Evolutionary conservation across 2,113 vertebrate species (phyloP).

Genomic region (Plecturocebus donacophilus): DNA sequence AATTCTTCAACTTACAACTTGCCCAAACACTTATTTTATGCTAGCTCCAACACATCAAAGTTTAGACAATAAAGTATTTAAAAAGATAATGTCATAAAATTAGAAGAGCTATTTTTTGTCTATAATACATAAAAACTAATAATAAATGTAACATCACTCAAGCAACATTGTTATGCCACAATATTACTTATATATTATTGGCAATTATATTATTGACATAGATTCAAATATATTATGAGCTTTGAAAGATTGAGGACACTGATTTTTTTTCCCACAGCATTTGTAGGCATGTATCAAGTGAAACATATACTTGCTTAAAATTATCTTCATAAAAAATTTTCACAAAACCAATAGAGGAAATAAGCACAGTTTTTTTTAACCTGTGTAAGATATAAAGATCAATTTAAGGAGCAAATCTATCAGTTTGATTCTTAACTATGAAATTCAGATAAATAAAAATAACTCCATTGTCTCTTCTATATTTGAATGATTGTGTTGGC

Average conservation of each 20-base stretch:
- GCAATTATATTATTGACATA: not conserved
- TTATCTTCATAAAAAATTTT: not conserved
- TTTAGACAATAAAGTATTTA: not conserved
- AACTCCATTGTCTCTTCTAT: not conserved
- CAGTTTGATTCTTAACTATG: not conserved
- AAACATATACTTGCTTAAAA: not conserved
- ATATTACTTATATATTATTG: not conserved
- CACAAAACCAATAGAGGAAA: not conserved
- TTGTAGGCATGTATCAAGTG: not conserved
- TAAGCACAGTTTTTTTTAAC: not conserved
- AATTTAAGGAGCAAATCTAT: not conserved
- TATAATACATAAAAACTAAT: not conserved
- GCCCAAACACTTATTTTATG: not conserved
- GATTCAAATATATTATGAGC: not conserved
- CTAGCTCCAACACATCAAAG: not conserved
- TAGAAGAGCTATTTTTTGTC: not conserved
- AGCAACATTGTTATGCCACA: not conserved
- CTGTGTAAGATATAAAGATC: not conserved
- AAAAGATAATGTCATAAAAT: not conserved
- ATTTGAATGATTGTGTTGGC: not conserved
- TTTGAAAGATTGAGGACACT: not conserved
- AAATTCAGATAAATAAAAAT: not conserved
- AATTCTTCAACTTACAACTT: not conserved
- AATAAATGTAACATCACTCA: not conserved
- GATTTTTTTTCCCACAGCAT: not conserved